These are phyloP conservation scores for Sander lucioperca DNA, from an alignment of 2,113 vertebrate genomes.

Conservation along the genomic window DNA sequence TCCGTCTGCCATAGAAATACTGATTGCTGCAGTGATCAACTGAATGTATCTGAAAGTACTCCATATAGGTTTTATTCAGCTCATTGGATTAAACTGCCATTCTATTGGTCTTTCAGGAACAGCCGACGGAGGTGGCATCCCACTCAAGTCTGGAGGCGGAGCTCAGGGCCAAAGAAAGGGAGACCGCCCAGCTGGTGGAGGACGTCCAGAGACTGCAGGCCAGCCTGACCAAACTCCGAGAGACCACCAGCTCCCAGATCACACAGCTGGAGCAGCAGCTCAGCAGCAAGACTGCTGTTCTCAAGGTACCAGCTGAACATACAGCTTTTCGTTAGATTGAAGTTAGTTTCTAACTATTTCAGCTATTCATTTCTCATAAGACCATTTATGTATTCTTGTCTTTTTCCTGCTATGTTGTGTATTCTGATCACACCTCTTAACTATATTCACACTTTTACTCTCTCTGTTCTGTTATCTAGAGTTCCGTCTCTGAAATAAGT, in stretches of 20 bases:
- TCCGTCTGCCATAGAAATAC: neutral
- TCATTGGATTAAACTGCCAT: neutral
- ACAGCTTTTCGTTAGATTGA: neutral
- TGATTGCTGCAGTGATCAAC: neutral
- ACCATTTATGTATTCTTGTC: neutral
- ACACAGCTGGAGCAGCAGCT: conserved; percentile 96
- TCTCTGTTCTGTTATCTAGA: neutral
- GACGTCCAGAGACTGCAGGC: conserved; percentile 98
- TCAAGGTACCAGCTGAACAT: conserved; percentile 85
- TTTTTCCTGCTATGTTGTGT: neutral
- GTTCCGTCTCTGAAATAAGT: conserved; percentile 4
- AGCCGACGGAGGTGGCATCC: conserved; percentile 88
- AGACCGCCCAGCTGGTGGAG: conserved; percentile 95
- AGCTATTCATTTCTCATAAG: neutral
- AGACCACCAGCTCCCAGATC: conserved; percentile 95
- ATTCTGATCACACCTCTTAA: conserved; percentile 17
- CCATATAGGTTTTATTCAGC: neutral
- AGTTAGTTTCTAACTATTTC: neutral
- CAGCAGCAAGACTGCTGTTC: conserved; percentile 90
- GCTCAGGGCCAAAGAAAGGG: conserved; percentile 95
- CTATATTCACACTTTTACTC: neutral
- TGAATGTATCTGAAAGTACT: neutral
- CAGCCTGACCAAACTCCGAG: conserved; percentile 95
- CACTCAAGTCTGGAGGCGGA: conserved; percentile 94
- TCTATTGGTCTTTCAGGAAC: conserved; percentile 82